These are phyloP conservation scores for Anseranas semipalmata DNA, from an alignment of 2,113 vertebrate species.

Conservation along the genomic window DNA sequence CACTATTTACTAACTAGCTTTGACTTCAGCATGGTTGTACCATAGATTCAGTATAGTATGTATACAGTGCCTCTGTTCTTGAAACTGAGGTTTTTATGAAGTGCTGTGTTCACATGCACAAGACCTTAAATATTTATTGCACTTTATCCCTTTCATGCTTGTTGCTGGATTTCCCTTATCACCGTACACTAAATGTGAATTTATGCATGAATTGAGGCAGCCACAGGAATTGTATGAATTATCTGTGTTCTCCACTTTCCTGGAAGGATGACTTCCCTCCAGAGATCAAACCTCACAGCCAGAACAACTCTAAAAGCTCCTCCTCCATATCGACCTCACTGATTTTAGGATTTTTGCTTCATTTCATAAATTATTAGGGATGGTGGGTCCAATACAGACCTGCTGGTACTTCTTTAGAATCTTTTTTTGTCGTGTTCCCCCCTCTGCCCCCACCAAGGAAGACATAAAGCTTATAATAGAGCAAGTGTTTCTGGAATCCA, in stretches of 20 bases:
- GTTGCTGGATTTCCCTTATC: not conserved
- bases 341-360: not conserved
- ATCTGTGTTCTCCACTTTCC: not conserved
- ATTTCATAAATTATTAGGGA: not conserved
- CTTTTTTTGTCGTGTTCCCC: not conserved
- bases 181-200: not conserved
- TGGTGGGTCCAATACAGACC: not conserved
- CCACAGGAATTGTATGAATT: not conserved
- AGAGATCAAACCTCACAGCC: not conserved
- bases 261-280: not conserved
- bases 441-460: not conserved
- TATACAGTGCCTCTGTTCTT: not conserved
- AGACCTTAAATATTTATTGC: not conserved
- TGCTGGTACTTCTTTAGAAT: not conserved
- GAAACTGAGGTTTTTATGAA: not conserved
- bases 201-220: not conserved
- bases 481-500: not conserved
- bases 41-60: not conserved
- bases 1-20: not conserved
- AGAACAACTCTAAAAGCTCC: not conserved
- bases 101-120: not conserved
- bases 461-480: not conserved
- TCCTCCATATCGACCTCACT: not conserved
- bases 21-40: not conserved
- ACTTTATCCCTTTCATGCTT: not conserved